Evolutionary conservation across 53 echinoderm and acorn worm species (phyloP).

Genomic region (Echinarachnius parma): DNA sequence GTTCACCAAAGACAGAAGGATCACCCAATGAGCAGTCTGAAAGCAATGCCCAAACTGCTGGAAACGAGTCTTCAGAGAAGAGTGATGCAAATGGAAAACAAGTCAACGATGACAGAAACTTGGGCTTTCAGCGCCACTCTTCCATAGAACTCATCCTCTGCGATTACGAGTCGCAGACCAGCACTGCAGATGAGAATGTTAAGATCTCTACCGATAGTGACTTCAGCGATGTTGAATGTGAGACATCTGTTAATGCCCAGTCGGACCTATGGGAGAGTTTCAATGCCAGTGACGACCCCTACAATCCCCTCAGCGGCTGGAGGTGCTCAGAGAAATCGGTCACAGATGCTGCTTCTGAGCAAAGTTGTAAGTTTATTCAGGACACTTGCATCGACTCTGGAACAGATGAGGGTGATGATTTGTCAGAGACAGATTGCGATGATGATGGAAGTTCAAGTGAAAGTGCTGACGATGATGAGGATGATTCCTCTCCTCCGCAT

Average conservation of each 20-base stretch:
- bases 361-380: not conserved
- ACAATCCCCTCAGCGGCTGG: slow-evolving; percentile 37
- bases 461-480: not conserved
- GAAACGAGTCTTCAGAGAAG: too few relatives aligned
- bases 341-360: not conserved
- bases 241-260: slow-evolving; percentile 6
- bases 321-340: not conserved
- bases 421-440: slow-evolving; percentile 33
- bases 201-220: slow-evolving; percentile 2
- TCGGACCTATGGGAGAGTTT: slow-evolving; percentile 33
- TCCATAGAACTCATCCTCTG: slow-evolving; percentile 20
- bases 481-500: not conserved
- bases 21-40: too few relatives aligned
- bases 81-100: not conserved
- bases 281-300: slow-evolving; percentile 18
- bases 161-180: not conserved
- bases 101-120: too few relatives aligned
- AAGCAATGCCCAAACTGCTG: too few relatives aligned
- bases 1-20: too few relatives aligned
- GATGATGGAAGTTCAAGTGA: slow-evolving; percentile 13
- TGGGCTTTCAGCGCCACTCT: slow-evolving; percentile 11
- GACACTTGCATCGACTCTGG: slow-evolving; percentile 22
- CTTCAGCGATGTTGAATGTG: not conserved
- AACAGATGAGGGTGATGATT: slow-evolving; percentile 34
- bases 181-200: not conserved